A percentile compares a stretch with the other conserved stretches of the same genome.
Evolutionary conservation across 1,140 invertebrate species (phyloP).

Genomic region (Scaptodrosophila lebanonensis): DNA sequence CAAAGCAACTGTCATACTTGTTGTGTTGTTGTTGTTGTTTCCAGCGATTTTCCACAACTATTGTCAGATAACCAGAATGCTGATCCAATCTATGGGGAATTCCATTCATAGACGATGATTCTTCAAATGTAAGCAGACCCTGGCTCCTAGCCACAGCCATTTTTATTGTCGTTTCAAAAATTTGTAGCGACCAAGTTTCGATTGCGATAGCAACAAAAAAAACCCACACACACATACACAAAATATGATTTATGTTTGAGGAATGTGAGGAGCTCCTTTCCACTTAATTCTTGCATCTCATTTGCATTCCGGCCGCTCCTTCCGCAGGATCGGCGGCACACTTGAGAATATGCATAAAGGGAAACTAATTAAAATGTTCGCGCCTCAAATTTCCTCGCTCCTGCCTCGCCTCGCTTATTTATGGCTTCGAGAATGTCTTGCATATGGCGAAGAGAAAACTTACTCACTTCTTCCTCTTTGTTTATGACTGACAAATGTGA

Average conservation of each 20-base stretch:
- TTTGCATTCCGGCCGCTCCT: slow-evolving; percentile 56
- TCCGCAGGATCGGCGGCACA: slow-evolving; percentile 18
- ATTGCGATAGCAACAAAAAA: background rate
- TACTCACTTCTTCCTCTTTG: slow-evolving; percentile 20
- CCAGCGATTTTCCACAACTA: slow-evolving; percentile 33
- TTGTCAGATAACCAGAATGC: slow-evolving; percentile 13
- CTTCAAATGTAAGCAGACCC: too few species aligned
- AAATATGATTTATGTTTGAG: slow-evolving; percentile 59
- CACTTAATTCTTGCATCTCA: slow-evolving; percentile 2
- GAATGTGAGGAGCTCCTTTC: slow-evolving; percentile 16
- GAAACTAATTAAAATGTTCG: slow-evolving; percentile 74
- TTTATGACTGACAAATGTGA: slow-evolving; percentile 61
- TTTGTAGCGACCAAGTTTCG: slow-evolving; percentile 21
- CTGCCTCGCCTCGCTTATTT: slow-evolving; percentile 30
- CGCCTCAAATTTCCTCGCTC: slow-evolving; percentile 60
- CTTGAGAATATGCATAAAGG: slow-evolving; percentile 49
- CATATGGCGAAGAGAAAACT: slow-evolving; percentile 47
- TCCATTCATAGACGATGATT: slow-evolving; percentile 44
- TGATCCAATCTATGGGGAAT: slow-evolving; percentile 8
- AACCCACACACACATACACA: slow-evolving; percentile 19
- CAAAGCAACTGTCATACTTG: slow-evolving; percentile 58
- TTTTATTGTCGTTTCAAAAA: too few species aligned
- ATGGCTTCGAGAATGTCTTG: slow-evolving; percentile 53
- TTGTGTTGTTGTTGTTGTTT: slow-evolving; percentile 41
- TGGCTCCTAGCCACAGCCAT: too few species aligned